Base-by-base conservation (phyloP, 2,113 vertebrate genomes). In the Sapajus apella region DNA sequence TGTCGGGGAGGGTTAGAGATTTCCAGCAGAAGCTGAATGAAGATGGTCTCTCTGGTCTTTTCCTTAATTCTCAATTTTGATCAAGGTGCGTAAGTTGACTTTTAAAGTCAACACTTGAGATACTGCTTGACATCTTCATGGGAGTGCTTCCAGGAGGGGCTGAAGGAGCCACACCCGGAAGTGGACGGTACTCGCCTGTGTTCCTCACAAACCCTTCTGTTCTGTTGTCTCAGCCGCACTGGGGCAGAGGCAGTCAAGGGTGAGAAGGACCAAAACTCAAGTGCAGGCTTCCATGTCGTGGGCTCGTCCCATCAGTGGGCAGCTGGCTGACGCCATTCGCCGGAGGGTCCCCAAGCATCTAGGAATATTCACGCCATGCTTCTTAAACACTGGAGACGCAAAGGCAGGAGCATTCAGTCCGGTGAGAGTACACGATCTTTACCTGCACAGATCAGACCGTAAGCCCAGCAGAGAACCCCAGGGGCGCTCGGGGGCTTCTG, bases 401-500 rank as follows among this genome's bases (percentile, higher is more conserved):
- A 10, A 30, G 30, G 50, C 13, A 3, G 66, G 75, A 13, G 23
- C 23, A 1, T 8, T 6, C 1, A 1, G 52, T 56, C 2, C 0
- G 35, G 13, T 20, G 43, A 40, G n/a, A 16, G 76, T 1, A 0
- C 76, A 0, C 0, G 27, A 11, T 21, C 30, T 50, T 25, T 23
- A 1, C 27, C 37, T 12, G 27, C 66, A 17, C 40, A 4, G 4
- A 2, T 1, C 12, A 1, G n/a, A 18, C 40, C 2, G 1, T 2
- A 3, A 16, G 4, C 56, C 88, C 4, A 1, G 8, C 30, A 0
- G 35, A 75, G 75, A 11, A 30, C 18, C 6, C 6, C 30, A 1
- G 27, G n/a, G 52, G 4, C 3, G 0, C 9, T 0, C 0, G 6
- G 55, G 43, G 3, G 0, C n/a, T 13, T 37, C n/a, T 35, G 0